Evolutionary conservation across 2,888 invertebrate genomes (phyloP).

Genomic region (Synanthedon vespiformis): DNA sequence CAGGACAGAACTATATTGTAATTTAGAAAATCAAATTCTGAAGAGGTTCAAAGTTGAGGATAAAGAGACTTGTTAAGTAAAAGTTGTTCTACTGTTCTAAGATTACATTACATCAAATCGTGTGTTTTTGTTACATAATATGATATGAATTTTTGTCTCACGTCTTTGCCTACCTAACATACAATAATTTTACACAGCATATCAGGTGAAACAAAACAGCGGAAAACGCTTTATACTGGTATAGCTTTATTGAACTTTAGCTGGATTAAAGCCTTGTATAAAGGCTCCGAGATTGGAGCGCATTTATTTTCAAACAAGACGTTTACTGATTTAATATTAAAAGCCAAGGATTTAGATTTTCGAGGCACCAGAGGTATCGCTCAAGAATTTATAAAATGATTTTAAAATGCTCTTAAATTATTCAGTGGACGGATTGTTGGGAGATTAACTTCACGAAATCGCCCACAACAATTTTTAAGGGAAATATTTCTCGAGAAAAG

Average conservation of each 20-base stretch:
- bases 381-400: constrained; percentile 31
- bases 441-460: constrained; percentile 28
- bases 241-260: neutral
- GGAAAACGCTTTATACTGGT: neutral
- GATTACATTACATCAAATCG: no score
- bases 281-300: neutral
- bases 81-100: no score
- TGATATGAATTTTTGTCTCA: neutral
- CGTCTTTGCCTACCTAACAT: neutral
- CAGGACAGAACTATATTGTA: no score
- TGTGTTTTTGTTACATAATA: no score
- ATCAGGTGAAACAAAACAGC: neutral
- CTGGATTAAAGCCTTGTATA: neutral
- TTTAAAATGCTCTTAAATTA: constrained; percentile 37
- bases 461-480: constrained; percentile 11
- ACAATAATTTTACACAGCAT: neutral
- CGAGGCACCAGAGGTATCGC: constrained; percentile 14
- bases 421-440: constrained; percentile 30
- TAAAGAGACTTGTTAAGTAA: no score
- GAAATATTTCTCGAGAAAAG: constrained; percentile 9
- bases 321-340: constrained; percentile 30
- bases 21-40: no score
- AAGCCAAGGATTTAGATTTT: constrained; percentile 21
- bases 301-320: constrained; percentile 10
- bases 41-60: no score